These are phyloP conservation scores for Botia almorhae DNA, from an alignment of 2,797 vertebrate genomes.

Conservation along the genomic window DNA sequence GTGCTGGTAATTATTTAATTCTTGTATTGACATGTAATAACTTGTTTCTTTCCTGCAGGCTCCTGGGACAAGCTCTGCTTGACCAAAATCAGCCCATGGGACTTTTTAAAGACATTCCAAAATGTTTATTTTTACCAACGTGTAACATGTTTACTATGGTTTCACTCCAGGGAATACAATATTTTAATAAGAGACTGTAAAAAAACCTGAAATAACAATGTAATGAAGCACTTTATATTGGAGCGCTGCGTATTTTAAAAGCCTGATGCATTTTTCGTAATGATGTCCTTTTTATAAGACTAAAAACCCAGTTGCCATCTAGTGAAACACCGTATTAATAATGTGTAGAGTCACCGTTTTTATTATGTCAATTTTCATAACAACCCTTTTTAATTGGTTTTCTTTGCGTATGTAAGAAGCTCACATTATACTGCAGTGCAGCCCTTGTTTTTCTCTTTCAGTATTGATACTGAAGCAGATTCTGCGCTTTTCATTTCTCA, in stretches of 20 bases:
- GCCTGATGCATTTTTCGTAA: conserved; percentile 82
- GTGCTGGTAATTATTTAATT: neutral
- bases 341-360: conserved; percentile 67
- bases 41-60: conserved; percentile 82
- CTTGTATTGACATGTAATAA: conserved; percentile 38
- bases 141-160: conserved; percentile 88
- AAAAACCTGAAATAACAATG: conserved; percentile 76
- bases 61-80: conserved; percentile 96
- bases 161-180: conserved; percentile 85
- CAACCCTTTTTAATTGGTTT: conserved; percentile 54
- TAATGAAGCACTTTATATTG: conserved; percentile 86
- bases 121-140: conserved; percentile 87
- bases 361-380: conserved; percentile 61
- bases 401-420: conserved; percentile 53
- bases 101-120: conserved; percentile 97
- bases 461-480: conserved; percentile 54
- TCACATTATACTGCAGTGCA: conserved; percentile 58
- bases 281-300: conserved; percentile 83
- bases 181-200: conserved; percentile 86
- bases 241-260: conserved; percentile 83
- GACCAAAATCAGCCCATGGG: conserved; percentile 90
- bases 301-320: conserved; percentile 67
- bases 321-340: conserved; percentile 69
- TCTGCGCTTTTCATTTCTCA: conserved; percentile 41
- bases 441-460: conserved; percentile 52